A percentile compares a stretch with the other conserved stretches of the same genome.
phyloP scores from a whole-genome alignment of 2,113 vertebrate species.

The Mesitornis unicolor region DNA sequence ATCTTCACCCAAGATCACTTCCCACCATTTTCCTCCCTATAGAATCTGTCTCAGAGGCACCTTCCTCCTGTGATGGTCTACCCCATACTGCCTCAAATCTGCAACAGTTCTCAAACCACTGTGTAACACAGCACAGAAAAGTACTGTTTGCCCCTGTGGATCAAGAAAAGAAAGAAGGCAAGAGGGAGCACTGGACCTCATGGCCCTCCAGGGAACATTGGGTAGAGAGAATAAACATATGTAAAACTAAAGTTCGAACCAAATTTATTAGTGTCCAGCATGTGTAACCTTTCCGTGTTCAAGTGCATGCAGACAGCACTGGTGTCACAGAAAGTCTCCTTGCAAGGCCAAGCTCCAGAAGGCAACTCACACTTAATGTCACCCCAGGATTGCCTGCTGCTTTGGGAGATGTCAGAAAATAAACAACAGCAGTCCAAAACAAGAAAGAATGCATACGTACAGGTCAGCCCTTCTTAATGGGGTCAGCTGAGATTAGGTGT shows the following conservation, averaged over 20 bases:
- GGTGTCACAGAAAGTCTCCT: neutral
- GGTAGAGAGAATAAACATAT: accelerated
- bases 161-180: neutral
- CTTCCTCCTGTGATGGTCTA: neutral
- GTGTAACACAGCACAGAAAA: neutral
- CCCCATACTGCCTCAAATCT: neutral
- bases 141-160: neutral
- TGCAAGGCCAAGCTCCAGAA: neutral
- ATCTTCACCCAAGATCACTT: neutral
- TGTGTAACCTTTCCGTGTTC: neutral
- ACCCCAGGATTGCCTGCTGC: accelerated
- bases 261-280: neutral
- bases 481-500: neutral
- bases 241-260: neutral
- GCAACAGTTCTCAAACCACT: neutral
- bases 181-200: neutral
- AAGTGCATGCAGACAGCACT: neutral
- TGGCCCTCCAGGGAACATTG: neutral
- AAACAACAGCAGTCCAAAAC: neutral
- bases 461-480: neutral
- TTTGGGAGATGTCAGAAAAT: neutral
- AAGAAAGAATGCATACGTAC: neutral
- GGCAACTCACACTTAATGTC: neutral
- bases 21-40: neutral
- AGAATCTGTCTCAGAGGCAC: neutral